phyloP scores from a whole-genome alignment of 2,113 vertebrate genomes.

The Podarcis cretensis region DNA sequence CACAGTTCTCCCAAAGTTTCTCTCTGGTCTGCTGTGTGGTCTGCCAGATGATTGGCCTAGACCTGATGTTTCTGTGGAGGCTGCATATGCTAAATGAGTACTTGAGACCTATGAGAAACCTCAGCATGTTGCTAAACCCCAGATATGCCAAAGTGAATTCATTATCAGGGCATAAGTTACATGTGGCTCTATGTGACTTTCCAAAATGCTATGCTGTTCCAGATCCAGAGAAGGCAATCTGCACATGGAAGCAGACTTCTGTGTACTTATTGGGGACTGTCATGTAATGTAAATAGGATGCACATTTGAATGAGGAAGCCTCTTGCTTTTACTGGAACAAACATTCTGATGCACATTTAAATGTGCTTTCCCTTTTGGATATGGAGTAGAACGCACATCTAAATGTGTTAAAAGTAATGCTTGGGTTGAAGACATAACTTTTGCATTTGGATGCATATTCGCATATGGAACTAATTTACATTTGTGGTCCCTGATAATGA shows the following conservation, averaged over 20 bases:
- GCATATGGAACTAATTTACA: not conserved
- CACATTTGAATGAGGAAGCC: no score
- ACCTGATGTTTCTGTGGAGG: not conserved
- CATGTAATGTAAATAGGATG: not conserved
- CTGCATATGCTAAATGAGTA: not conserved
- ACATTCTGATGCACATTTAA: not conserved
- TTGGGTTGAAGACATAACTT: not conserved
- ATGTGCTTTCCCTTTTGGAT: not conserved
- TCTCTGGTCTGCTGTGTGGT: not conserved
- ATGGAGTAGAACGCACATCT: not conserved
- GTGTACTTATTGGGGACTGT: no score
- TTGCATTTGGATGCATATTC: not conserved
- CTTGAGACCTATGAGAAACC: not conserved
- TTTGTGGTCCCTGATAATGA: not conserved
- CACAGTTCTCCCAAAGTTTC: not conserved
- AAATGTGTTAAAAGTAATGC: not conserved
- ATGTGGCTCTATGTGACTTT: not conserved
- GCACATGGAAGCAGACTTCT: not conserved
- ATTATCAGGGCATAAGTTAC: no score
- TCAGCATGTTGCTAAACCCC: not conserved
- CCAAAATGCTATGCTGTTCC: not conserved
- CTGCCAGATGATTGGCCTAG: not conserved
- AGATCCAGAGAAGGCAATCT: not conserved
- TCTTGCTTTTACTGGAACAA: no score
- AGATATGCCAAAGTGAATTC: not conserved